phyloP scores from a whole-genome alignment of 2,797 vertebrate species.

The Avahi laniger region DNA sequence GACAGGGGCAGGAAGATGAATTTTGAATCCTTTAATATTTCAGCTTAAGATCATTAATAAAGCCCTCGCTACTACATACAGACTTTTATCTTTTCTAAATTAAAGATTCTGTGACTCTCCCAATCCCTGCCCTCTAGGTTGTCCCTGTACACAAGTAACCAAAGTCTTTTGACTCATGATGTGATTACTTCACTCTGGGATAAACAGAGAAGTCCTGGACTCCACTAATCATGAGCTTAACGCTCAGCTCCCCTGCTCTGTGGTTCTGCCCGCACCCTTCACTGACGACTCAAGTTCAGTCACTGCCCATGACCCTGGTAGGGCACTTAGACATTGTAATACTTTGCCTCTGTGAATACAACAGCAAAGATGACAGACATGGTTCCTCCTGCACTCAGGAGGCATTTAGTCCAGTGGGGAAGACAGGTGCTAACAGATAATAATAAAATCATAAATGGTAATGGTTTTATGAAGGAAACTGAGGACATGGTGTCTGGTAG shows the following conservation, averaged over 20 bases:
- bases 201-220: not conserved
- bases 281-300: not conserved
- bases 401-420: not conserved
- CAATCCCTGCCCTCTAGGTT: not conserved
- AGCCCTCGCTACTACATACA: not conserved
- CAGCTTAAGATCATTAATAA: not conserved
- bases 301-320: accelerated
- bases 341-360: not conserved
- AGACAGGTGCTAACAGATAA: not conserved
- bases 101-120: not conserved
- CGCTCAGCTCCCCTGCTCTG: not conserved
- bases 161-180: not conserved
- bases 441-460: not conserved
- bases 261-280: not conserved
- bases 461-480: not conserved
- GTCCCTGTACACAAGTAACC: not conserved
- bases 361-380: not conserved
- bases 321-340: too few species aligned
- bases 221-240: not conserved
- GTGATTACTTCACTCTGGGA: not conserved
- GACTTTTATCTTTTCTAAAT: not conserved
- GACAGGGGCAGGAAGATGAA: not conserved
- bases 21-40: not conserved
- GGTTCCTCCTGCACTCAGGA: not conserved
- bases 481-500: not conserved